These are phyloP conservation scores for sheep (Ovis aries) DNA, from an alignment of 2,113 vertebrate genomes.

Conservation along the genomic window DNA sequence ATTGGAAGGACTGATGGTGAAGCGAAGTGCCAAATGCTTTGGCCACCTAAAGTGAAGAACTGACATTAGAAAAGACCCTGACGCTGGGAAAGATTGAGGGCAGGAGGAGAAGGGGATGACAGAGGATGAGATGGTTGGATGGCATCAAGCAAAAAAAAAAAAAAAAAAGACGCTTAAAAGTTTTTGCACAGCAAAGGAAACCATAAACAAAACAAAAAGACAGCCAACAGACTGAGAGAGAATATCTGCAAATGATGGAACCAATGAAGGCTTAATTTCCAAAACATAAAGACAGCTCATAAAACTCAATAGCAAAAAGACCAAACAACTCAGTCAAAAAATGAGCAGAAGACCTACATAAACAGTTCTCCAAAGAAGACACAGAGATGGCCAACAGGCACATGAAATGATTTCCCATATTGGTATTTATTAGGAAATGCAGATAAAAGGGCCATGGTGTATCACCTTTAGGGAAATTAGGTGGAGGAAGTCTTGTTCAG, in stretches of 20 bases:
- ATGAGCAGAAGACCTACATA: not conserved
- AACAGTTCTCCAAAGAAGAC: not conserved
- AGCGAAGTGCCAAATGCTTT: not conserved
- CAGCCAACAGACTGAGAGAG: not conserved
- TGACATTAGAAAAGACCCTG: not conserved
- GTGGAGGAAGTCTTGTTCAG: not conserved
- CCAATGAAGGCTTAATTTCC: not conserved
- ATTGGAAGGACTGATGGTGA: not conserved
- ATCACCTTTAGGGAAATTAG: not conserved
- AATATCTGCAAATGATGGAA: not conserved
- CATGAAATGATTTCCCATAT: not conserved
- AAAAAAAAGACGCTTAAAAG: not conserved
- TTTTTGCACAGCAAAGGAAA: not conserved
- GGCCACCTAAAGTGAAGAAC: not conserved
- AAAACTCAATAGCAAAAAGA: no score
- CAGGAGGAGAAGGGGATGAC: not conserved
- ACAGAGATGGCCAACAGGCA: no score
- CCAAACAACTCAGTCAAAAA: no score
- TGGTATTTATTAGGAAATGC: not conserved
- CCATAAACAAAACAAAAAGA: not conserved
- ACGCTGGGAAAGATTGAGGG: fast-evolving
- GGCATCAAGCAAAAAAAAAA: not conserved
- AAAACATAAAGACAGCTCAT: not conserved
- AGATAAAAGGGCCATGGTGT: not conserved
- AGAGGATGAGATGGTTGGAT: not conserved